phyloP scores from a whole-genome alignment of 2,797 vertebrate species.

The Typhlichthys eigenmanni region DNA sequence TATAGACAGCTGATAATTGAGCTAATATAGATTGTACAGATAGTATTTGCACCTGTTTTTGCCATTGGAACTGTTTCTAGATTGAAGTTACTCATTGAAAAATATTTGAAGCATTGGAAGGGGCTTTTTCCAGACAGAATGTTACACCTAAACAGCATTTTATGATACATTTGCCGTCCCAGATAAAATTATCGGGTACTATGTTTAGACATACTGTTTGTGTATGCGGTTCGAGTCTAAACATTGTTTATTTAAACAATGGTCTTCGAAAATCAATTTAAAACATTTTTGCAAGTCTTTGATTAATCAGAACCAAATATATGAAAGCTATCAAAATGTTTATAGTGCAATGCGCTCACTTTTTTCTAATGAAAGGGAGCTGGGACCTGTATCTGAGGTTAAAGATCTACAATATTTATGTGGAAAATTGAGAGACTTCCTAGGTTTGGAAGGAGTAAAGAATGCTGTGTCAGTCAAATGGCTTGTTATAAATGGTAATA shows the following conservation, averaged over 20 bases:
- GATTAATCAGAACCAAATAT: constrained; percentile 29
- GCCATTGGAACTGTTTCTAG: constrained; percentile 12
- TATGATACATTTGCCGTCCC: constrained; percentile 29
- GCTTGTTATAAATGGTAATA: constrained; percentile 40
- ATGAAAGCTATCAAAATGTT: constrained; percentile 36
- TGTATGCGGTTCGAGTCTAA: constrained; percentile 40
- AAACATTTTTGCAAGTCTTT: constrained; percentile 41
- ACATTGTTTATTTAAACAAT: constrained; percentile 32
- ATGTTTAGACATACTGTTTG: not conserved
- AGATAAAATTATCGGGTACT: constrained; percentile 25
- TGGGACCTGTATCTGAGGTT: constrained; percentile 35
- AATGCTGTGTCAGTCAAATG: constrained; percentile 36
- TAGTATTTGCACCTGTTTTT: constrained; percentile 16
- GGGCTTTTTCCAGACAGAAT: constrained; percentile 25
- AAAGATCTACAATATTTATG: constrained; percentile 29
- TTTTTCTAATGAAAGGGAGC: constrained; percentile 28
- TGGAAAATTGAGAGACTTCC: constrained; percentile 28
- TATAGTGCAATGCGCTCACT: constrained; percentile 14
- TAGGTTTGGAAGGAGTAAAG: constrained; percentile 18
- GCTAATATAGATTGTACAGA: constrained; percentile 27
- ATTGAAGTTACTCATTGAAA: constrained; percentile 17
- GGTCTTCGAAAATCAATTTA: constrained; percentile 33
- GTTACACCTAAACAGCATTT: constrained; percentile 39
- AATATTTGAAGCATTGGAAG: constrained; percentile 22
- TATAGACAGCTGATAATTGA: constrained; percentile 4